Evolutionary conservation across 2,797 vertebrate species (phyloP), one percentile per base, ranked within the genome.

Genomic region (Carduelis carduelis): DNA sequence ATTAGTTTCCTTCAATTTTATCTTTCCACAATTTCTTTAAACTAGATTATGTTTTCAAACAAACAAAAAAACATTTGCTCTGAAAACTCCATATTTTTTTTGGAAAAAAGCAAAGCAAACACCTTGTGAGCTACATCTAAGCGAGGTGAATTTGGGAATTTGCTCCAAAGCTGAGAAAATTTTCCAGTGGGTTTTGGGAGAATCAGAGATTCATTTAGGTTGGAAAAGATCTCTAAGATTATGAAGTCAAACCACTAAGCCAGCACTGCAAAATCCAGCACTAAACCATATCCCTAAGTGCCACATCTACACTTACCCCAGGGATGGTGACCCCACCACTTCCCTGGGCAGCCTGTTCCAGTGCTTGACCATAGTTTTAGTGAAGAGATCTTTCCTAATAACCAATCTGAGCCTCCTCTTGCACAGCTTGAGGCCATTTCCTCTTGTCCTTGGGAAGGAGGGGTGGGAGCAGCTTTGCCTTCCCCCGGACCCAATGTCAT

Each of bases 401-500:
- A 8, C 13, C 43, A 76, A 15, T 69, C 35, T 41, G 20, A 60
- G 47, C 60, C 23, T 60, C 14, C 41, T 28, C 66, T 84, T 24
- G 41, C 41, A 60, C 35, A 43, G 0, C 41, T 22, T 37, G 53
- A 55, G 23, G 60, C 47, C 53, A 26, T 53, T 79, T 49, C 35
- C 41, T 37, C 41, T 65, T 59, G 34, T 72, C 34, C 41, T 35
- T 55, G 47, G 37, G 53, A n/a, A 41, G 66, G 52, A 24, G 37
- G 24, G n/a, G 18, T 12, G 52, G 21, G 34, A 94, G 46, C 39
- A 79, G n/a, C 41, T 30, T 64, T 46, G 20, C 8, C 26, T 79
- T 74, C 23, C 78, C 26, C 39, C 2, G 1, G 22, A 26, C 46
- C 0, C 20, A 22, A 0, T 3, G 30, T n/a, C 14, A 22, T 14